phyloP scores from a whole-genome alignment of 2,113 vertebrate genomes.

The Myiopsitta monachus region DNA sequence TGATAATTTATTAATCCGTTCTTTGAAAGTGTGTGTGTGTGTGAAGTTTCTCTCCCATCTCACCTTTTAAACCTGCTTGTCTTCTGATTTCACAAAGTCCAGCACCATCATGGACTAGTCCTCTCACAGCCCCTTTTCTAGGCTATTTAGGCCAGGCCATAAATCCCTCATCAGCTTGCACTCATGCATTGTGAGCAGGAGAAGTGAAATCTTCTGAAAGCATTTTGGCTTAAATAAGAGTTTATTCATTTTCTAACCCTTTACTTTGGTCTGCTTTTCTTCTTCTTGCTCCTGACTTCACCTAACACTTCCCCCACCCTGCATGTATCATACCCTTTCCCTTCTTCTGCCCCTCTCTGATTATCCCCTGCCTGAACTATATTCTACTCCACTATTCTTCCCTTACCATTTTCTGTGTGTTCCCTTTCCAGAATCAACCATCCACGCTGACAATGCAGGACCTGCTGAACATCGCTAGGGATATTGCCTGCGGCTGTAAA shows the following conservation, averaged over 20 bases:
- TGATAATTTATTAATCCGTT: neutral
- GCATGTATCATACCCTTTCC: neutral
- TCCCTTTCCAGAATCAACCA: constrained; percentile 78
- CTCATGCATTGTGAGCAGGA: neutral
- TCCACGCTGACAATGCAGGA: constrained; percentile 84
- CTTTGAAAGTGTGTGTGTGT: neutral
- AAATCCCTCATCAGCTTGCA: neutral
- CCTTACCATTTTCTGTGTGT: neutral
- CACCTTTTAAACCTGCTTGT: neutral
- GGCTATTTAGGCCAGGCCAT: neutral
- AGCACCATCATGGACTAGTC: neutral
- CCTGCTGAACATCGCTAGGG: constrained; percentile 86
- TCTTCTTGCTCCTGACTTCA: neutral
- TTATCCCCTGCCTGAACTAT: neutral
- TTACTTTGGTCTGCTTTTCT: neutral
- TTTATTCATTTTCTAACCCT: neutral
- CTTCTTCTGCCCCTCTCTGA: neutral
- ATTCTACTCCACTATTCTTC: neutral
- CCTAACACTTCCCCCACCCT: neutral
- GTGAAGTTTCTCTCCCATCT: neutral
- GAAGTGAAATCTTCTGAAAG: neutral
- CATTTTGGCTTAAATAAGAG: neutral
- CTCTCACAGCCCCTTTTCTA: neutral
- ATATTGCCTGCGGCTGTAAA: constrained; percentile 88
- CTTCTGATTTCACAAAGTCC: neutral